Conservation (phyloP, 2,113 vertebrate genomes). For the Dissostichus mawsoni region DNA sequence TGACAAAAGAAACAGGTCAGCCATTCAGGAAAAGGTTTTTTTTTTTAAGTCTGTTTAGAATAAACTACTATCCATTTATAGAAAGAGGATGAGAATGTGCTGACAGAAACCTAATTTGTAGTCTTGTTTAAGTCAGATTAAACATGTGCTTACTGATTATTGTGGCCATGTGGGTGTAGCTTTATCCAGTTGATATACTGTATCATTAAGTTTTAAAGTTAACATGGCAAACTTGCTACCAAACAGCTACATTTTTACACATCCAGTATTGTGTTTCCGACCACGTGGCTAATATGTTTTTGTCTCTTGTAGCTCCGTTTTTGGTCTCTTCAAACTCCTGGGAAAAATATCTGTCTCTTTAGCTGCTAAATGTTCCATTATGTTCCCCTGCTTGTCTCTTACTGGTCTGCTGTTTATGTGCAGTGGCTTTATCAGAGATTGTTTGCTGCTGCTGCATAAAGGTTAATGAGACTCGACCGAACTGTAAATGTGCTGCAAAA, state of each 20-base stretch:
- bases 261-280: too few relatives aligned
- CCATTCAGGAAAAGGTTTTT: conserved; percentile 13
- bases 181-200: not conserved
- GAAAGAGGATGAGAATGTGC: not conserved
- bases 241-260: not conserved
- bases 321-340: not conserved
- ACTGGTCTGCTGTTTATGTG: not conserved
- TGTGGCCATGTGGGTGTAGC: not conserved
- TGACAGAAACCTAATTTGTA: not conserved
- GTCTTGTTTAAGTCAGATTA: not conserved
- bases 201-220: not conserved
- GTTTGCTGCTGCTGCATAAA: not conserved
- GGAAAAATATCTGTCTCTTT: not conserved
- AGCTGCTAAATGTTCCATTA: not conserved
- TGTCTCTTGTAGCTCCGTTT: not conserved
- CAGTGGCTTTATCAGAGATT: not conserved
- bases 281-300: too few relatives aligned
- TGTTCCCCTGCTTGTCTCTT: not conserved
- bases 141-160: not conserved
- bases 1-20: conserved; percentile 18
- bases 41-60: not conserved
- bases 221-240: not conserved
- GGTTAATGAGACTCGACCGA: not conserved
- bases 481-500: not conserved
- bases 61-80: not conserved